Percentiles rank a stretch among this genome's conserved stretches.
phyloP scores from a whole-genome alignment of 2,888 invertebrate species.

The Deilephila elpenor region DNA sequence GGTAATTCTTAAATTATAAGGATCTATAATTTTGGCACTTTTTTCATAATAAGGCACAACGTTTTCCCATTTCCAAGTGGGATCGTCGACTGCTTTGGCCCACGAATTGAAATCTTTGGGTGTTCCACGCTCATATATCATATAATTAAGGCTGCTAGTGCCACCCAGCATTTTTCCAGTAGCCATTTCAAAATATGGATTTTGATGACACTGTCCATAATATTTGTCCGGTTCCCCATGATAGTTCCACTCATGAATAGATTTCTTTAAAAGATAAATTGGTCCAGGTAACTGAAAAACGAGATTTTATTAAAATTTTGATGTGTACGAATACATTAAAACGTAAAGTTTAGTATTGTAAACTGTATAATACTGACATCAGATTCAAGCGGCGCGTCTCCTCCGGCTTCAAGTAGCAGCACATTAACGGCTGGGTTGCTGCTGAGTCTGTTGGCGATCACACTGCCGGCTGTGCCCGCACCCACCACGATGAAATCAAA shows the following conservation, averaged over 20 bases:
- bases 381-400: constrained; percentile 55
- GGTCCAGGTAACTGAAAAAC: constrained; percentile 29
- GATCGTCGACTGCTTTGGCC: constrained; percentile 69
- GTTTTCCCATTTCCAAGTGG: constrained; percentile 80
- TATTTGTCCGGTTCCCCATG: constrained; percentile 52
- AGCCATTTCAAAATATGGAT: constrained; percentile 43
- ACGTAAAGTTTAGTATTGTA: not conserved
- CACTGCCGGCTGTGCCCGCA: constrained; percentile 45
- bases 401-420: constrained; percentile 80
- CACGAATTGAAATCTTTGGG: constrained; percentile 68
- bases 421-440: constrained; percentile 38
- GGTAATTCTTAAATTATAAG: constrained; percentile 39
- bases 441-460: constrained; percentile 43
- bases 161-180: constrained; percentile 85
- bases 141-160: constrained; percentile 76
- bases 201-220: constrained; percentile 17
- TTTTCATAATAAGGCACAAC: constrained; percentile 73
- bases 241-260: constrained; percentile 53
- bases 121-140: constrained; percentile 76
- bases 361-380: constrained; percentile 32
- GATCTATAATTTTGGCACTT: constrained; percentile 62
- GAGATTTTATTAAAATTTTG: too few relatives aligned
- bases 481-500: constrained; percentile 42
- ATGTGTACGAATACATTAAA: too few relatives aligned
- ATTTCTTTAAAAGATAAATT: constrained; percentile 18